Evolutionary conservation across 2,888 invertebrate genomes (phyloP), one percentile per base, ranked within the genome.

Genomic region (Sphinx pinastri): DNA sequence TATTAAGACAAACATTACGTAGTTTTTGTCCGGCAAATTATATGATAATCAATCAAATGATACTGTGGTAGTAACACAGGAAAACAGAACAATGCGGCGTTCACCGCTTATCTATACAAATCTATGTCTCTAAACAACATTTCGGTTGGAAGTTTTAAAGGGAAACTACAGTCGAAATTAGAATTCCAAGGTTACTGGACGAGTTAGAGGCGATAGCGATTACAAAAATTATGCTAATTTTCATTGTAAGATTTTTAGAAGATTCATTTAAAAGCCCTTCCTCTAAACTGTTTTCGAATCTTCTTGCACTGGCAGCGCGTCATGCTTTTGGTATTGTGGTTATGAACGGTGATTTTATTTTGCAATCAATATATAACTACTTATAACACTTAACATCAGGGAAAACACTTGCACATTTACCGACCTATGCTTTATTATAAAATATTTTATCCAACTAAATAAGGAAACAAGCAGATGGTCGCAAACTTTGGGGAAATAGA

Each of bases 111-210:
- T 92, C 92, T 72, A 75, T 75, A 84, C 80, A 81, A 84, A 92
- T 92, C 91, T 91, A 83, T 84, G 89, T 88, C 81, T 85, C 82
- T 89, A 88, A 81, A 84, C 88, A 89, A 89, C 88, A 89, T 92
- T 90, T 90, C 84, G 88, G 81, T 63, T 85, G 87, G 84, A 82
- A 85, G 86, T 84, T 88, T 89, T 88, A 85, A 88, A 89, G 88
- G 90, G 90, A 89, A 90, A 89, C 88, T 88, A 77, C 79, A 80
- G 69, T 83, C 80, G 76, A 85, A 91, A 92, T 91, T 92, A 88
- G 88, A 88, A 88, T 89, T 88, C 77, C 82, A 80, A 83, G 79
- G 81, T 71, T 79, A 66, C 70, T 77, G 84, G 75, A 0, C 49
- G 84, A 83, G 79, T 47, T 16, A 77, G 54, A 54, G 70, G 77